These are phyloP conservation scores for Hydra vulgaris DNA, from an alignment of 30 jellyfish, hydroid and myxozoan species.

Conservation along the genomic window DNA sequence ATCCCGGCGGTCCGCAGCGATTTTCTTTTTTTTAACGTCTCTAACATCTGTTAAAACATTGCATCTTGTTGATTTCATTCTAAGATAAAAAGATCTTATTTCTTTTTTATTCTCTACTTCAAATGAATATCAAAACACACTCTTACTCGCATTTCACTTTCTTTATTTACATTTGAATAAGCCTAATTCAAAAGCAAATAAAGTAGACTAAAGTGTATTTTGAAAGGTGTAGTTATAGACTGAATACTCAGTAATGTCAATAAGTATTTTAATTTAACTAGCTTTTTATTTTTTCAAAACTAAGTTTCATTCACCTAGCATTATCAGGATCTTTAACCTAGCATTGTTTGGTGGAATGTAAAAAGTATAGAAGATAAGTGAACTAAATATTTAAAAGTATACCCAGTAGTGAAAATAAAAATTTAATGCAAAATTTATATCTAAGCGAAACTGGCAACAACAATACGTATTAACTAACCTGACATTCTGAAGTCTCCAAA, in stretches of 20 bases:
- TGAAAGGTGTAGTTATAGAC: not conserved
- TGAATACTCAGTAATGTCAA: not conserved
- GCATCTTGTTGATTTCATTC: too few relatives aligned
- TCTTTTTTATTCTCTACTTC: too few relatives aligned
- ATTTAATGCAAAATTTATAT: not conserved
- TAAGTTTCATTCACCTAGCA: not conserved
- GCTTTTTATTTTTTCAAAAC: not conserved
- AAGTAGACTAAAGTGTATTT: too few relatives aligned
- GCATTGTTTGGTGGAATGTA: not conserved
- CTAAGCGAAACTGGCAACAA: not conserved
- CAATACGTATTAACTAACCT: not conserved
- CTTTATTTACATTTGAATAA: too few relatives aligned
- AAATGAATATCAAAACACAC: too few relatives aligned
- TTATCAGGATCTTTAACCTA: not conserved
- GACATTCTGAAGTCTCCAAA: not conserved
- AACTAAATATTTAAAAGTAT: not conserved
- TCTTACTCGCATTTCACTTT: too few relatives aligned
- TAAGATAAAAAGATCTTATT: too few relatives aligned
- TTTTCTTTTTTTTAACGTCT: too few relatives aligned
- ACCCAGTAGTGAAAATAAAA: not conserved
- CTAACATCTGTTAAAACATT: too few relatives aligned
- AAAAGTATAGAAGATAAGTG: not conserved
- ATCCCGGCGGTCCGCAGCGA: too few relatives aligned
- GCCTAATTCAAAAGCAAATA: too few relatives aligned
- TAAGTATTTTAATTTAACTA: too few relatives aligned